These are phyloP conservation scores for Dendrolimus kikuchii DNA, from an alignment of 1,140 invertebrate genomes.

Conservation along the genomic window DNA sequence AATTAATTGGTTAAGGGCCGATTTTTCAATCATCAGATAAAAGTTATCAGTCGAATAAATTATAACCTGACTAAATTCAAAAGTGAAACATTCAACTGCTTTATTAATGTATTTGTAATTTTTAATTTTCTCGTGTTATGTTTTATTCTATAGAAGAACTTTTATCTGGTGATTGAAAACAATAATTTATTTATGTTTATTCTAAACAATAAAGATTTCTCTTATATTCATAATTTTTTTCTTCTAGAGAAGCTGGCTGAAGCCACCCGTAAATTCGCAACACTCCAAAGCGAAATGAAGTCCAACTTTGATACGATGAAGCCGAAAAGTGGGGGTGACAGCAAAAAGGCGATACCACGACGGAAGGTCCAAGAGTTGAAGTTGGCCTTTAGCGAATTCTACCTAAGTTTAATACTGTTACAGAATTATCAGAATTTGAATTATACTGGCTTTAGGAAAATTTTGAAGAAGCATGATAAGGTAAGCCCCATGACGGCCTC, in stretches of 20 bases:
- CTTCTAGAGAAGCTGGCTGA: constrained; percentile 95
- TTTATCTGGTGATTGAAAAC: too few species aligned
- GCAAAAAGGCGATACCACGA: constrained; percentile 75
- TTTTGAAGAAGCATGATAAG: constrained; percentile 99
- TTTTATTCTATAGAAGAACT: too few species aligned
- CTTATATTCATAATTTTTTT: constrained; percentile 2
- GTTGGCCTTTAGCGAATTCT: constrained; percentile 99
- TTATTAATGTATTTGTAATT: too few species aligned
- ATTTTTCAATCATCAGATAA: too few species aligned
- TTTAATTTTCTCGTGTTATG: too few species aligned
- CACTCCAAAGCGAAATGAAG: constrained; percentile 90
- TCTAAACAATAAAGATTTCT: constrained; percentile 2
- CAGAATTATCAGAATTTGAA: constrained; percentile 97
- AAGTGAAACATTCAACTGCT: too few species aligned
- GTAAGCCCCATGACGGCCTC: constrained; percentile 65
- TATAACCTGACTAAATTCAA: too few species aligned
- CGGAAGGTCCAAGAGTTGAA: constrained; percentile 95
- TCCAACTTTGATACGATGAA: constrained; percentile 81
- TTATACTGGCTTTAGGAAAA: constrained; percentile 99
- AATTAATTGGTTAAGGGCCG: too few species aligned
- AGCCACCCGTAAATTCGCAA: constrained; percentile 95
- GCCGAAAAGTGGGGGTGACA: constrained; percentile 71
- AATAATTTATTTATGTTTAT: constrained; percentile 1
- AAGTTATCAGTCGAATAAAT: too few species aligned
- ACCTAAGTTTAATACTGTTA: constrained; percentile 94